phyloP scores from a whole-genome alignment of 53 echinoderm and acorn worm species.

The Stichopus horrens region DNA sequence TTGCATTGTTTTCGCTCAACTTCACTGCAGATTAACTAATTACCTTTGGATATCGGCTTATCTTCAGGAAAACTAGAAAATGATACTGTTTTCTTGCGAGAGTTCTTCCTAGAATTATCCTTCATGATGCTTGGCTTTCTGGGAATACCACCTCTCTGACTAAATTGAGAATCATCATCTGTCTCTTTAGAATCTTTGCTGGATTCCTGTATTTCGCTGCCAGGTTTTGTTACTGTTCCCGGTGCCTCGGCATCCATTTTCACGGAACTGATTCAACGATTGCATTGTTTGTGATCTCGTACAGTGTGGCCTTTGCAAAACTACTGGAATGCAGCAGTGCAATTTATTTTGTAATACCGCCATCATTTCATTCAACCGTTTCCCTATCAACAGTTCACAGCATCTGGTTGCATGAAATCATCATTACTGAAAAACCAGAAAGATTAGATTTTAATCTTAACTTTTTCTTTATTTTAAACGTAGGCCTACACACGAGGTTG shows the following conservation, averaged over 20 bases:
- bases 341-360: no score
- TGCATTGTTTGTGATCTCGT: no score
- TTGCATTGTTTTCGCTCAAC: no score
- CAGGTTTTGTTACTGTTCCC: not conserved
- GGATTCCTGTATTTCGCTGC: not conserved
- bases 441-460: no score
- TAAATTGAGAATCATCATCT: not conserved
- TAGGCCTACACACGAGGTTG: no score
- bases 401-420: no score
- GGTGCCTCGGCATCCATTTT: not conserved
- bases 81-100: slow-evolving; percentile 92
- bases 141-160: slow-evolving; percentile 36
- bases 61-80: slow-evolving; percentile 93
- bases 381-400: no score
- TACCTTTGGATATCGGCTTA: slow-evolving; percentile 85
- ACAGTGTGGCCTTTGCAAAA: no score
- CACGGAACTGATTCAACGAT: not conserved
- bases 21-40: not conserved
- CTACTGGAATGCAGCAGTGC: no score
- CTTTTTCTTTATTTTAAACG: no score
- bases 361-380: no score
- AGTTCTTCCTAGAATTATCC: slow-evolving; percentile 60
- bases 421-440: no score
- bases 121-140: slow-evolving; percentile 87
- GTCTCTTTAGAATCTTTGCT: not conserved